phyloP scores from a whole-genome alignment of 2,888 invertebrate genomes.

The Phoronis australis region DNA sequence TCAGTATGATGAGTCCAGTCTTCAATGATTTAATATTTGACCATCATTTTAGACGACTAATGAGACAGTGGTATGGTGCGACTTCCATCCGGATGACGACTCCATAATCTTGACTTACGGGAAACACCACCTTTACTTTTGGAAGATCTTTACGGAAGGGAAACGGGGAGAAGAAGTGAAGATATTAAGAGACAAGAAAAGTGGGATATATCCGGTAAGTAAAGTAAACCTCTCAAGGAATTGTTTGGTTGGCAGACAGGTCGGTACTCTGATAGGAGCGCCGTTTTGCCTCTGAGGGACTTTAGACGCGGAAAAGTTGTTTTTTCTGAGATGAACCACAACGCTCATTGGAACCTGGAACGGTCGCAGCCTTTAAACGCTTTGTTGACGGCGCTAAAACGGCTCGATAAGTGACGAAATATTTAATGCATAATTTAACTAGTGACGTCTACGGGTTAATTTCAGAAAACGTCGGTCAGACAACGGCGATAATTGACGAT shows the following conservation, averaged over 20 bases:
- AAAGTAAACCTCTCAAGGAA: background rate
- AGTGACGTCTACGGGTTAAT: no score
- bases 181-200: conserved; percentile 65
- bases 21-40: background rate
- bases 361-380: no score
- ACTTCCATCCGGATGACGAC: conserved; percentile 86
- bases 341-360: no score
- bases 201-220: conserved; percentile 40
- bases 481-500: no score
- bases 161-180: conserved; percentile 57
- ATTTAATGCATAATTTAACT: no score
- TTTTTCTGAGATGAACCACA: no score
- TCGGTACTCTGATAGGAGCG: background rate
- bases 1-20: no score
- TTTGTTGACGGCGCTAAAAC: no score
- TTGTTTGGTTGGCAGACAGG: background rate
- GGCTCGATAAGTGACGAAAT: no score
- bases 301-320: no score
- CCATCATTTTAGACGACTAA: conserved; percentile 67
- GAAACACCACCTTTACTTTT: conserved; percentile 84
- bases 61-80: conserved; percentile 81
- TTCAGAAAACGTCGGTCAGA: no score
- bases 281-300: no score
- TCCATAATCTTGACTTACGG: conserved; percentile 87
- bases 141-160: conserved; percentile 62